Evolutionary conservation across 2,797 vertebrate genomes (phyloP).

Genomic region (Cryptoprocta ferox): DNA sequence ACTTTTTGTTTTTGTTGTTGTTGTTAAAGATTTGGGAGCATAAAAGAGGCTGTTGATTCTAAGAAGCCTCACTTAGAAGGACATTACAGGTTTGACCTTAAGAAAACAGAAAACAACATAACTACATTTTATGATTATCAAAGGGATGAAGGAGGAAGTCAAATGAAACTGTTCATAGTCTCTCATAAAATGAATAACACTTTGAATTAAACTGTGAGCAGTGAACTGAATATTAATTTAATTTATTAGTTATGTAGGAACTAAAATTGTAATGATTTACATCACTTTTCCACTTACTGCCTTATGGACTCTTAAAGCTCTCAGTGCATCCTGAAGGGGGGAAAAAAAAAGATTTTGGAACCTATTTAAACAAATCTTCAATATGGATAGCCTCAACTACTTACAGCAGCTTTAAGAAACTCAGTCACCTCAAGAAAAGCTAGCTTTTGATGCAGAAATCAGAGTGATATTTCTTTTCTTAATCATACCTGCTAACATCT

Average conservation of each 20-base stretch:
- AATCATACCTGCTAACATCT: not conserved
- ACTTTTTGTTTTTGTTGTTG: not conserved
- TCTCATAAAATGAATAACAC: conserved; percentile 31
- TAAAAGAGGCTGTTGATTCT: not conserved
- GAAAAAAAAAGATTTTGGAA: not conserved
- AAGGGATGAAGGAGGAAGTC: conserved; percentile 1
- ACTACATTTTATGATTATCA: not conserved
- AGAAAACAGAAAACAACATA: conserved; percentile 45
- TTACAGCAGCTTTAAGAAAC: not conserved
- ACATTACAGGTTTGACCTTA: not conserved
- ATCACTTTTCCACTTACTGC: not conserved
- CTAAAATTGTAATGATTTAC: conserved; percentile 46
- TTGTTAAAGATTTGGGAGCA: not conserved
- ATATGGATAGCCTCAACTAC: not conserved
- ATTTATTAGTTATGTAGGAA: not conserved
- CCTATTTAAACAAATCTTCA: not conserved
- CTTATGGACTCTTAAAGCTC: not conserved
- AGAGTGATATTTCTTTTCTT: not conserved
- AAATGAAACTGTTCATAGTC: not conserved
- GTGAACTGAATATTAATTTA: not conserved
- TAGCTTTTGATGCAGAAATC: conserved; percentile 1
- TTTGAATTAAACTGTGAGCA: conserved; percentile 50
- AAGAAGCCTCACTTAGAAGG: not conserved
- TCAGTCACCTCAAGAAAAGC: not conserved
- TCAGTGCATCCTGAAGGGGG: not conserved